phyloP scores from a whole-genome alignment of 2,113 vertebrate genomes.

The Calidris pygmaea region DNA sequence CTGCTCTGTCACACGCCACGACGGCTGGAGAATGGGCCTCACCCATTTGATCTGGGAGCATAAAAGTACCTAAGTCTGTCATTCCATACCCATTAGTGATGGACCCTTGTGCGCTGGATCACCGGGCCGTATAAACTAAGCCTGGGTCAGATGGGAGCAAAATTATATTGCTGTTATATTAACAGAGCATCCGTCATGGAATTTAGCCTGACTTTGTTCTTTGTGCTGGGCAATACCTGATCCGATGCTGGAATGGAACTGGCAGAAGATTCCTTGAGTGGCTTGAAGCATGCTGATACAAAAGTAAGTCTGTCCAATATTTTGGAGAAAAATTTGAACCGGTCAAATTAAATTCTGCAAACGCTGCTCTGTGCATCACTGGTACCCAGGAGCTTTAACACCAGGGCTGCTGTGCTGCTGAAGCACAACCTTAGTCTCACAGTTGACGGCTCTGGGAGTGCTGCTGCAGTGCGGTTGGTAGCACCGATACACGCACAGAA shows the following conservation, averaged over 20 bases:
- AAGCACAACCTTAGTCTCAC: background rate
- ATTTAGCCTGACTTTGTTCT: background rate
- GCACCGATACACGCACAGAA: background rate
- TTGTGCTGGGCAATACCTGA: background rate
- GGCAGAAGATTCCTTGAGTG: background rate
- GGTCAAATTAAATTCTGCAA: conserved; percentile 1
- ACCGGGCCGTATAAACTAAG: background rate
- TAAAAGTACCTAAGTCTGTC: background rate
- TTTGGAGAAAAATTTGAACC: background rate
- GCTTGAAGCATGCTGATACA: background rate
- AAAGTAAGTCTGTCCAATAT: background rate
- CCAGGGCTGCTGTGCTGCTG: background rate
- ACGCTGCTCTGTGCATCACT: background rate
- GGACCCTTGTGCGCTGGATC: background rate
- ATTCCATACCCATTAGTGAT: background rate
- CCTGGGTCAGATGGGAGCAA: background rate
- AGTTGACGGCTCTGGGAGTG: background rate
- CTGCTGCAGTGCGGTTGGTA: background rate
- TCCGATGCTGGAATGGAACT: background rate
- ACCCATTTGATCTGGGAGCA: background rate
- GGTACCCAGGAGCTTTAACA: background rate
- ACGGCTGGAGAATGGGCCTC: background rate
- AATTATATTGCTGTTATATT: background rate
- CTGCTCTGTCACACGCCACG: background rate
- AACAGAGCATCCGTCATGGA: background rate